Evolutionary conservation across 2,888 invertebrate species (phyloP).

Genomic region (Mesodorylaimus sp.): DNA sequence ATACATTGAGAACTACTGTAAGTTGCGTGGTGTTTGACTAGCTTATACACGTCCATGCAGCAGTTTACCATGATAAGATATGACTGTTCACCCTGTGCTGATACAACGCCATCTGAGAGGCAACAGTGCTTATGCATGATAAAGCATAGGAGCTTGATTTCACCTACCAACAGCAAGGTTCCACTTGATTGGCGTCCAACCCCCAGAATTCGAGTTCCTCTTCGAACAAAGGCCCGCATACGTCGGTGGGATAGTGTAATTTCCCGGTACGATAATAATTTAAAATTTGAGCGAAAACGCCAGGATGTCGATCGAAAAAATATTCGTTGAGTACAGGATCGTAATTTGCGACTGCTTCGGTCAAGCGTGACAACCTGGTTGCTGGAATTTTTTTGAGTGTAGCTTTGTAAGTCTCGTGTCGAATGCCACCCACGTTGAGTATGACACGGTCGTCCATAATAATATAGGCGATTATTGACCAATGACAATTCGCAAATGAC

Average conservation of each 20-base stretch:
- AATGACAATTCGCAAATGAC: no score
- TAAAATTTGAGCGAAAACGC: constrained; percentile 65
- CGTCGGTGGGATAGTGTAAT: constrained; percentile 91
- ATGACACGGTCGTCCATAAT: no score
- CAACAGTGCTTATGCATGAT: no score
- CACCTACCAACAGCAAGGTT: no score
- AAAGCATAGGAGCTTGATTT: no score
- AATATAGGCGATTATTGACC: no score
- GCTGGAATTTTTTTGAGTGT: constrained; percentile 66
- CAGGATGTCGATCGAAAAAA: constrained; percentile 87
- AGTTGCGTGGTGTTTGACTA: no score
- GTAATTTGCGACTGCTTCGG: constrained; percentile 92
- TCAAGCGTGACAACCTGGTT: constrained; percentile 57
- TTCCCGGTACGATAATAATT: constrained; percentile 76
- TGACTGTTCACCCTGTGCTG: no score
- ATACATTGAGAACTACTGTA: no score
- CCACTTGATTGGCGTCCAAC: constrained; percentile 72
- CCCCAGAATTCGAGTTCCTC: constrained; percentile 98
- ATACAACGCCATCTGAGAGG: no score
- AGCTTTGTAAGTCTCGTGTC: constrained; percentile 39
- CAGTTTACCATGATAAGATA: no score
- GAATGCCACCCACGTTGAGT: constrained; percentile 44
- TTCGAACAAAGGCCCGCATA: constrained; percentile 91
- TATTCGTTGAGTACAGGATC: constrained; percentile 98
- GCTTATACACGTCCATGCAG: no score